Evolutionary conservation across 2,888 invertebrate species (phyloP).

Genomic region (Volucella zonaria): DNA sequence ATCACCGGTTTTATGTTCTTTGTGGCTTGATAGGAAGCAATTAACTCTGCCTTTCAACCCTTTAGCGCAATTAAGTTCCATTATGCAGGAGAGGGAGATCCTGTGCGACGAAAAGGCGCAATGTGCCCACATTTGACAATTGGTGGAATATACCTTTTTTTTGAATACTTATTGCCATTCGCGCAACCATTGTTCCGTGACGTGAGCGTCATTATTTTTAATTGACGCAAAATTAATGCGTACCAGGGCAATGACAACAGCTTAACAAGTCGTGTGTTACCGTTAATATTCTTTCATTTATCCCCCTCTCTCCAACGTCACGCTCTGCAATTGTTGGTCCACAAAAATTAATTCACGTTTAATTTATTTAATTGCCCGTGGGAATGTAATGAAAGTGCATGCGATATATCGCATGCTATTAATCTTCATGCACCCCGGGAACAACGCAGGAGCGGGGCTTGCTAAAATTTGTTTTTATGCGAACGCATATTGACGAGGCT

Average conservation of each 20-base stretch:
- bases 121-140: too few species aligned
- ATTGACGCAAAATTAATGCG: constrained; percentile 38
- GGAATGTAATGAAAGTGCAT: constrained; percentile 29
- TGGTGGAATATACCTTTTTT: too few species aligned
- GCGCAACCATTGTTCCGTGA: not conserved
- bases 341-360: constrained; percentile 59
- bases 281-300: constrained; percentile 13
- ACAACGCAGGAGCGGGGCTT: not conserved
- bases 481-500: not conserved
- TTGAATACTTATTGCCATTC: not conserved
- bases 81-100: too few species aligned
- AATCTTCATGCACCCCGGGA: not conserved
- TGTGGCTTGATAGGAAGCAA: too few species aligned
- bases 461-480: not conserved
- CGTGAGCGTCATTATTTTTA: constrained; percentile 29
- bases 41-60: too few species aligned
- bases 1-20: too few species aligned
- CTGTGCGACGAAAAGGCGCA: too few species aligned
- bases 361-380: constrained; percentile 59
- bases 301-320: not conserved
- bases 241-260: constrained; percentile 17
- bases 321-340: constrained; percentile 12
- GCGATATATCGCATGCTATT: not conserved
- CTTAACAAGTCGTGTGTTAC: constrained; percentile 38
- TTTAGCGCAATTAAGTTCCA: too few species aligned